These are phyloP conservation scores for Embiotoca jacksoni DNA, from an alignment of 2,113 vertebrate species.

Conservation along the genomic window DNA sequence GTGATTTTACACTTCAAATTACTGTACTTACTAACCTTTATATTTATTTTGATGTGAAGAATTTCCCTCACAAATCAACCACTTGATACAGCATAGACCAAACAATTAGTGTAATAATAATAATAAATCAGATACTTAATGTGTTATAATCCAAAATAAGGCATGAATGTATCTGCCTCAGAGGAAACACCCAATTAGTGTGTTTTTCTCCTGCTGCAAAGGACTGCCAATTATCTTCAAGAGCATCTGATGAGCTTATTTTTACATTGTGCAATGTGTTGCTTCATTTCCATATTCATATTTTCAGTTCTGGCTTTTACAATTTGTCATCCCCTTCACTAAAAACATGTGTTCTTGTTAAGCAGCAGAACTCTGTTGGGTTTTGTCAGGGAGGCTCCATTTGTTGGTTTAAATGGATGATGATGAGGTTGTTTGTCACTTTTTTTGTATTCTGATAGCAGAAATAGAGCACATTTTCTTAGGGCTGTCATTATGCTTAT, in stretches of 20 bases:
- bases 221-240: conserved; percentile 15
- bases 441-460: neutral
- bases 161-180: neutral
- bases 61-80: too few relatives aligned
- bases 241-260: conserved; percentile 1
- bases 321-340: neutral
- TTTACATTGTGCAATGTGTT: conserved; percentile 10
- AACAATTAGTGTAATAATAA: neutral
- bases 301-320: neutral
- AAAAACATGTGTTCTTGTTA: neutral
- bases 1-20: too few relatives aligned
- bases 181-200: neutral
- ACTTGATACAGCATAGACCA: too few relatives aligned
- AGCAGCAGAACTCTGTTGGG: too few relatives aligned
- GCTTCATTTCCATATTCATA: neutral
- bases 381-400: neutral
- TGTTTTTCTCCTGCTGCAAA: conserved; percentile 1
- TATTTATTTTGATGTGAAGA: too few relatives aligned
- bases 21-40: too few relatives aligned
- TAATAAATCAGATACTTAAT: neutral
- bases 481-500: too few relatives aligned
- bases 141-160: neutral
- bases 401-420: neutral
- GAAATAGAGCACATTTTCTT: too few relatives aligned
- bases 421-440: neutral